Evolutionary conservation across 2,113 vertebrate species (phyloP).

Genomic region (Oophaga pumilio): DNA sequence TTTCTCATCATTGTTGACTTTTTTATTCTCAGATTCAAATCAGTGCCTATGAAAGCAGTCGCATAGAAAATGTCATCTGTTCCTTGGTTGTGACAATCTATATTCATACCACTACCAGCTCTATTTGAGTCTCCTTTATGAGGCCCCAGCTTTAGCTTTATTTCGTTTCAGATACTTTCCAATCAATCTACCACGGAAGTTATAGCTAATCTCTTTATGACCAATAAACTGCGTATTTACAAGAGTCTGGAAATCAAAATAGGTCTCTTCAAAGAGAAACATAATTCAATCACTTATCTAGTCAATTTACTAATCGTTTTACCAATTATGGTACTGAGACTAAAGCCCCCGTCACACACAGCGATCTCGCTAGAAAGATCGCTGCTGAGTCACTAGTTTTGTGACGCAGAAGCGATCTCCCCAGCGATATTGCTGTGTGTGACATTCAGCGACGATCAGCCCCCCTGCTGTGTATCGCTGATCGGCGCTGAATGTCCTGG

Average conservation of each 20-base stretch:
- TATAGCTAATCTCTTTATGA: not conserved
- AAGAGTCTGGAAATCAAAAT: not conserved
- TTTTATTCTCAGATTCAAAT: not conserved
- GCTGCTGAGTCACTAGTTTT: too few relatives aligned
- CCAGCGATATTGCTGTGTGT: too few relatives aligned
- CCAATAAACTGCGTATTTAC: not conserved
- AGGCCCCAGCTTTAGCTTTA: not conserved
- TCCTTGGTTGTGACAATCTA: not conserved
- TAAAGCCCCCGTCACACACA: too few relatives aligned
- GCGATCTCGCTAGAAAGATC: too few relatives aligned
- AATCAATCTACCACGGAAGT: not conserved
- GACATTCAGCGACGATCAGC: too few relatives aligned
- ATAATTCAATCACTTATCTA: too few relatives aligned
- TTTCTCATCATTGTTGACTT: not conserved
- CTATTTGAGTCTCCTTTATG: not conserved
- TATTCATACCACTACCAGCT: not conserved
- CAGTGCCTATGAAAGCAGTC: not conserved
- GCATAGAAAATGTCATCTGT: not conserved
- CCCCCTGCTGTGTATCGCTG: too few relatives aligned
- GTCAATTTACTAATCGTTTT: not conserved
- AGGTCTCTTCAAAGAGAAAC: too few relatives aligned
- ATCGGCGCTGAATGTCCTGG: too few relatives aligned
- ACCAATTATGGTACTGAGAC: not conserved
- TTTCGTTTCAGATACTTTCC: not conserved
- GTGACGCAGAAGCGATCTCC: too few relatives aligned